Conservation (phyloP, 30 jellyfish, hydroid and myxozoan species). For the Turritopsis dohrnii region DNA sequence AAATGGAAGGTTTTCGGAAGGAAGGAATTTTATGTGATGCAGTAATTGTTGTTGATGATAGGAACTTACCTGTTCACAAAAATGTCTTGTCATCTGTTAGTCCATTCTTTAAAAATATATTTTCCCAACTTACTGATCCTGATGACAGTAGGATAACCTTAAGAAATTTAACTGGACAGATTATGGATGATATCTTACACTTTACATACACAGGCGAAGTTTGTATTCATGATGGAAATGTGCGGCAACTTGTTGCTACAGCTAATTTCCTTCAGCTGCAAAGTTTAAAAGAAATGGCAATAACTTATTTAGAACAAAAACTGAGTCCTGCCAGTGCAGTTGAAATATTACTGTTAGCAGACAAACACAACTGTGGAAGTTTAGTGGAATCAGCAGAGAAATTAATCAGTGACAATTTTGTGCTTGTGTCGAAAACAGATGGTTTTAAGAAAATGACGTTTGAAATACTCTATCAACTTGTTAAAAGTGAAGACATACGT, state of each 20-base stretch:
- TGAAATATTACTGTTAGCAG: slow-evolving; percentile 73
- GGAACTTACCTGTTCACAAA: slow-evolving; percentile 67
- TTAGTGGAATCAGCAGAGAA: slow-evolving; percentile 60
- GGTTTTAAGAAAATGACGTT: slow-evolving; percentile 59
- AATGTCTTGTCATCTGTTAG: slow-evolving; percentile 79
- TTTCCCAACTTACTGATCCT: slow-evolving; percentile 58
- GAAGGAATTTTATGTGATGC: slow-evolving; percentile 84
- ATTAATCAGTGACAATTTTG: slow-evolving; percentile 69
- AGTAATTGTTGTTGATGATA: slow-evolving; percentile 80
- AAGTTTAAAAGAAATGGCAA: slow-evolving; percentile 77
- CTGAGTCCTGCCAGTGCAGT: slow-evolving; percentile 71
- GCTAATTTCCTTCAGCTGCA: slow-evolving; percentile 76
- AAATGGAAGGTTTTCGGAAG: slow-evolving; percentile 82
- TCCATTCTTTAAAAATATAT: slow-evolving; percentile 71
- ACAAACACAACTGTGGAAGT: slow-evolving; percentile 58
- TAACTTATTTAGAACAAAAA: slow-evolving; percentile 68
- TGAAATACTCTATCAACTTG: slow-evolving; percentile 57
- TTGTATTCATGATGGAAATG: slow-evolving; percentile 91
- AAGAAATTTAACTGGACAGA: slow-evolving; percentile 57
- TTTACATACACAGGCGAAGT: slow-evolving; percentile 95
- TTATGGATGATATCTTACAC: slow-evolving; percentile 89
- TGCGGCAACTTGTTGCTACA: slow-evolving; percentile 91
- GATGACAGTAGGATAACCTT: slow-evolving; percentile 71
- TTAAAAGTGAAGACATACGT: slow-evolving; percentile 77
- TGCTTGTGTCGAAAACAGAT: slow-evolving; percentile 63